These are phyloP conservation scores for Saturnia pavonia DNA, from an alignment of 2,888 invertebrate genomes.

Conservation along the genomic window DNA sequence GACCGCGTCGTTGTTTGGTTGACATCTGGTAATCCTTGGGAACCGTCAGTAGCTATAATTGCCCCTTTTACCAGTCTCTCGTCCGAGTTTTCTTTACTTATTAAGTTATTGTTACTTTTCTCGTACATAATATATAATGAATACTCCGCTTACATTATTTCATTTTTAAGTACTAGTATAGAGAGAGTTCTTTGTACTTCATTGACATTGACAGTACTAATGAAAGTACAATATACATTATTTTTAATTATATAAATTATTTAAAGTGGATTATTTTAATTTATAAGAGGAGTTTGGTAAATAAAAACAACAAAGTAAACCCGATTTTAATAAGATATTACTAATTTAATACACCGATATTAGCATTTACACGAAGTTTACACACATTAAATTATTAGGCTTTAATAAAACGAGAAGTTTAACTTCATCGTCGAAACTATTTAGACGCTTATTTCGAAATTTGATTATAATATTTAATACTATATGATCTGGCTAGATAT, in stretches of 20 bases:
- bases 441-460: slow-evolving; percentile 21
- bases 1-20: slow-evolving; percentile 41
- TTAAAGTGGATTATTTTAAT: slow-evolving; percentile 24
- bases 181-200: neutral
- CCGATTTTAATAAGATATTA: slow-evolving; percentile 56
- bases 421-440: slow-evolving; percentile 53
- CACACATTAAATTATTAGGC: slow-evolving; percentile 49
- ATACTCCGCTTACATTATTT: slow-evolving; percentile 26
- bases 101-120: slow-evolving; percentile 40
- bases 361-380: slow-evolving; percentile 66
- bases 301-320: slow-evolving; percentile 42
- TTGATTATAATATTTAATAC: slow-evolving; percentile 41
- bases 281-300: neutral
- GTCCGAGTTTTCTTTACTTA: slow-evolving; percentile 46
- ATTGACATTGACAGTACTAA: slow-evolving; percentile 1
- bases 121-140: slow-evolving; percentile 54
- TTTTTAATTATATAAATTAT: neutral
- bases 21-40: slow-evolving; percentile 40
- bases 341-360: slow-evolving; percentile 76
- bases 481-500: slow-evolving; percentile 43
- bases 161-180: slow-evolving; percentile 18
- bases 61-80: slow-evolving; percentile 38
- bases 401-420: slow-evolving; percentile 66
- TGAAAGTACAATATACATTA: neutral
- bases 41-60: slow-evolving; percentile 36